A percentile compares a stretch with the other conserved stretches of the same genome.
Conservation (phyloP, 2,797 vertebrate species). For the Somateria mollissima region DNA sequence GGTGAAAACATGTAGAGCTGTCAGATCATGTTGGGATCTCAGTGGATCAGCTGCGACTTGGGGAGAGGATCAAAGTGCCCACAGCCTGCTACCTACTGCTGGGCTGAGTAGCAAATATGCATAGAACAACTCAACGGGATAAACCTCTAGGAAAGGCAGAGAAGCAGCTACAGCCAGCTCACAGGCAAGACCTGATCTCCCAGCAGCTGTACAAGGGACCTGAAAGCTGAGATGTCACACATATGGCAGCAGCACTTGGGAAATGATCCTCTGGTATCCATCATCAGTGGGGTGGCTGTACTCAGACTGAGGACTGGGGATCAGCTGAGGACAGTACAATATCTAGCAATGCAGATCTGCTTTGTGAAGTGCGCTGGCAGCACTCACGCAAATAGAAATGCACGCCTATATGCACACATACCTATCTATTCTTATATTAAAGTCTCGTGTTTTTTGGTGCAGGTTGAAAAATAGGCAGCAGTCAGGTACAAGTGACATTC, state of each 20-base stretch:
- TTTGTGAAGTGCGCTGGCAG: background rate
- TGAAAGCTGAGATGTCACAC: background rate
- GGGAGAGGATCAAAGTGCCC: background rate
- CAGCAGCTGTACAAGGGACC: background rate
- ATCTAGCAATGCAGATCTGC: background rate
- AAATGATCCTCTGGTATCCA: background rate
- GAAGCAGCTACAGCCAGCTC: background rate
- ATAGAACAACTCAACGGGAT: background rate
- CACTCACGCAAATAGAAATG: background rate
- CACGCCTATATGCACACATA: background rate
- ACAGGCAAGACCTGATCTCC: background rate
- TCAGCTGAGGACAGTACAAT: background rate
- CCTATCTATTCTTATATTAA: background rate
- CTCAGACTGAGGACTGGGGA: background rate
- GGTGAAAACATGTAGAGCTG: background rate
- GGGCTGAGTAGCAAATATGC: background rate
- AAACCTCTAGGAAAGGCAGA: background rate
- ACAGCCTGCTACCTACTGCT: accelerated
- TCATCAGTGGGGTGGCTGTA: background rate
- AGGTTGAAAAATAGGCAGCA: background rate
- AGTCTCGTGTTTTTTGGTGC: background rate
- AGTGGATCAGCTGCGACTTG: background rate
- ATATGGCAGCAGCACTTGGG: background rate
- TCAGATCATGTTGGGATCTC: background rate
- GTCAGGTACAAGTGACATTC: background rate